phyloP scores from a whole-genome alignment of 2,888 invertebrate species.

The Escarpia spicata region DNA sequence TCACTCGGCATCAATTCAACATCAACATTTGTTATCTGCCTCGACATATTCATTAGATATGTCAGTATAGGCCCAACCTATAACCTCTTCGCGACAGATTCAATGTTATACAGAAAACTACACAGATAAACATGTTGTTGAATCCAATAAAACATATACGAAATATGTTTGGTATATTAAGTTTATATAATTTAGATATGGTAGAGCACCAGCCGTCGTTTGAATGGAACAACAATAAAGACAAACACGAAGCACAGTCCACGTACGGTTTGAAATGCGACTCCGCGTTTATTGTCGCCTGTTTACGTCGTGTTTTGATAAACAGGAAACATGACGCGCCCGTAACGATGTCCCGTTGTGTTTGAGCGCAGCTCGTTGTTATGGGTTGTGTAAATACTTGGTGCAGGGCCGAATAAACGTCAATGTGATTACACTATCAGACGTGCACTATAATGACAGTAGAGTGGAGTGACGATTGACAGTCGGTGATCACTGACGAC shows the following conservation, averaged over 20 bases:
- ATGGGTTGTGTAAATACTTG: slow-evolving; percentile 6
- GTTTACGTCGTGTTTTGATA: neutral
- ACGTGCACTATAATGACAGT: neutral
- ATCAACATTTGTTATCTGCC: no score
- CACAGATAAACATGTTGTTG: no score
- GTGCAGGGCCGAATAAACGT: neutral
- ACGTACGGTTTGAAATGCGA: neutral
- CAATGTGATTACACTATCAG: neutral
- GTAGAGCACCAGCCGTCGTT: neutral
- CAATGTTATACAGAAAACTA: no score
- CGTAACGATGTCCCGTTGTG: neutral
- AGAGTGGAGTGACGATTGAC: neutral
- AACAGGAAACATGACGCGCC: neutral
- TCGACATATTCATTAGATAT: no score
- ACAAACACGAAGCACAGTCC: neutral
- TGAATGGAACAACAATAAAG: neutral
- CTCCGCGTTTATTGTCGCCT: slow-evolving; percentile 1
- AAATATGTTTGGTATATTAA: no score
- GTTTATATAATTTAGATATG: no score
- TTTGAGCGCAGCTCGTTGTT: neutral
- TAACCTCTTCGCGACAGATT: no score
- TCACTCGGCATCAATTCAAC: no score
- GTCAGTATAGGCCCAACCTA: no score
- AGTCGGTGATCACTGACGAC: neutral
- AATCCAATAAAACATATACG: no score